phyloP scores from a whole-genome alignment of 2,113 vertebrate genomes.

The Stegastes partitus region DNA sequence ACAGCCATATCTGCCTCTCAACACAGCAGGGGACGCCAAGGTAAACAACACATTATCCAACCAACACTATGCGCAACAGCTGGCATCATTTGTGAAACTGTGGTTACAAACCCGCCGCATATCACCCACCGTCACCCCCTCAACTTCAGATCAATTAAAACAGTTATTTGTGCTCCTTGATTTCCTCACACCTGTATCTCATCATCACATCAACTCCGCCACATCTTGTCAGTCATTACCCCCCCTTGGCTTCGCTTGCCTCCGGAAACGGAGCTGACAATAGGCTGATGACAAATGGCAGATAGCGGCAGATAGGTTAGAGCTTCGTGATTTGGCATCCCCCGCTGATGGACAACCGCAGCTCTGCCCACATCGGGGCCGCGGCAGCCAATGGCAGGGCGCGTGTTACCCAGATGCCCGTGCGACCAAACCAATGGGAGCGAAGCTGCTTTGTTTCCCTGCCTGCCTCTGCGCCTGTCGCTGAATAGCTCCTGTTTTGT shows the following conservation, averaged over 20 bases:
- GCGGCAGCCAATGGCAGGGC: conserved; percentile 60
- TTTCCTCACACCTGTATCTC: background rate
- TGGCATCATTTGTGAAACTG: background rate
- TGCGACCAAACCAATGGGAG: conserved; percentile 68
- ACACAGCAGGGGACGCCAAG: conserved; percentile 60
- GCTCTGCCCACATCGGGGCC: conserved; percentile 26
- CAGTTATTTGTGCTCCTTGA: background rate
- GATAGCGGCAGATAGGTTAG: conserved; percentile 6
- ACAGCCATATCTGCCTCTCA: conserved; percentile 54
- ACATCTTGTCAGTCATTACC: background rate
- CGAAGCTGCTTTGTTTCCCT: conserved; percentile 22
- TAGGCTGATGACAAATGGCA: conserved; percentile 21
- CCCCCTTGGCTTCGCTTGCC: background rate
- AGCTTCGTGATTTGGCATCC: conserved; percentile 47
- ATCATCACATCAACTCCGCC: background rate
- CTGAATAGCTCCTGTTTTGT: conserved; percentile 62
- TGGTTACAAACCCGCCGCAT: background rate
- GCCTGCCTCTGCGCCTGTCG: conserved; percentile 33
- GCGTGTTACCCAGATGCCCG: conserved; percentile 1
- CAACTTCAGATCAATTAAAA: background rate
- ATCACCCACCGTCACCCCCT: background rate
- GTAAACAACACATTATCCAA: conserved; percentile 63
- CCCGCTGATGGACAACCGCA: conserved; percentile 16
- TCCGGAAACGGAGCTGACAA: background rate
- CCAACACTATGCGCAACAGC: conserved; percentile 24